phyloP scores from a whole-genome alignment of 2,113 vertebrate genomes.

The Callospermophilus lateralis region DNA sequence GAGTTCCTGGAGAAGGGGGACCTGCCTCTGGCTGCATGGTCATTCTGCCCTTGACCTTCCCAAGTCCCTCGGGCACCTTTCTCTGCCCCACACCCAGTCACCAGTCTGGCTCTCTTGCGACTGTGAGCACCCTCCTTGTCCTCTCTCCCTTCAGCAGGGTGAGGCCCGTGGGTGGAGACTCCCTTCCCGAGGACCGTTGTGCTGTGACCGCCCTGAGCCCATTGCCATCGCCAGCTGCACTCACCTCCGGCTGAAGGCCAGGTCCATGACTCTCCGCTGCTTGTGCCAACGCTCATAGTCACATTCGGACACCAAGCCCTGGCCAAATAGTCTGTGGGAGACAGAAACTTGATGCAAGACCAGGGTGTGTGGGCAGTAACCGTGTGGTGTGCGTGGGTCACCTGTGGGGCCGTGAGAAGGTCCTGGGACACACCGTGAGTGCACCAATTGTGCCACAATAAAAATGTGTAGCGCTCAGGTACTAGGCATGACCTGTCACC shows the following conservation, averaged over 20 bases:
- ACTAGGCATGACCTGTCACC: not conserved
- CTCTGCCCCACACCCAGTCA: rapidly evolving
- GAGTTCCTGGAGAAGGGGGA: not conserved
- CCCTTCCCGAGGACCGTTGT: rapidly evolving
- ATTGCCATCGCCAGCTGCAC: rapidly evolving
- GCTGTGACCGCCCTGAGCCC: rapidly evolving
- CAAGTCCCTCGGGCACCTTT: rapidly evolving
- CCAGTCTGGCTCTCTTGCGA: not conserved
- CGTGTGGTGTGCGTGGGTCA: rapidly evolving
- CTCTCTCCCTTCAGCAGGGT: not conserved
- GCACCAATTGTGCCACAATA: rapidly evolving
- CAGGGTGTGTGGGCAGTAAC: rapidly evolving
- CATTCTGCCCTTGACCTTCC: not conserved
- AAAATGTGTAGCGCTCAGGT: not conserved
- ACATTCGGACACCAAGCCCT: conserved; percentile 89
- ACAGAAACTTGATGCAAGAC: not conserved
- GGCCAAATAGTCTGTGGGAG: conserved; percentile 92
- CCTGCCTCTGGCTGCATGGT: not conserved
- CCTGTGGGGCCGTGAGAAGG: rapidly evolving
- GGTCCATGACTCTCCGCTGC: conserved; percentile 94
- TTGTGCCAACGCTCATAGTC: conserved; percentile 93
- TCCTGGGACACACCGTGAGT: rapidly evolving
- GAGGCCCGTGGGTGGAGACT: rapidly evolving
- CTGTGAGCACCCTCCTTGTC: too few species aligned
- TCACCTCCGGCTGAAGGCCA: conserved; percentile 94